Evolutionary conservation across 2,888 invertebrate genomes (phyloP), one percentile per base, ranked within the genome.

Genomic region (Melieria picta): DNA sequence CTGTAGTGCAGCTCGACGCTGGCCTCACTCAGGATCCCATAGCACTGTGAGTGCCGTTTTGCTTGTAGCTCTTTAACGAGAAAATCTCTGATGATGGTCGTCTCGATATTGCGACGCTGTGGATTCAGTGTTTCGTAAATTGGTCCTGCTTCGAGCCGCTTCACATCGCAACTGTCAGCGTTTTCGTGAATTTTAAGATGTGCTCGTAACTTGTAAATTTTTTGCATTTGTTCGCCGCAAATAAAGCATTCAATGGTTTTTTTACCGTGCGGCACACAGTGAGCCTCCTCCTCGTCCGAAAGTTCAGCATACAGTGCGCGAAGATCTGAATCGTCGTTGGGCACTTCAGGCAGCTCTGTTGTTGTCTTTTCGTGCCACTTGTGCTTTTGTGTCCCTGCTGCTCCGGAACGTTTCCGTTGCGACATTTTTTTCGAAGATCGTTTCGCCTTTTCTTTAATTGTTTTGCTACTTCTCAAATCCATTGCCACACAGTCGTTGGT

Each of bases 21-120:
- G 0, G 77, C 75, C 57, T 77, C 77, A 62, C 69, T 77, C 0
- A 77, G 75, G 30, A 77, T 77, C 52, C 75, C 76, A 57, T 77
- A 77, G 45, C 77, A 77, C 47, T 77, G 77, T 0, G 77, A 77
- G 52, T 77, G 75, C 11, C 77, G 75, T 50, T 77, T 77, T 13
- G 68, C 75, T 55, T 72, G 69, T 11, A 77, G 73, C 68, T 77
- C 77, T 62, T 74, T 13, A 0, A 68, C 46, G 7, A 77, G 56
- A n/a, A 77, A 77, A 11, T 77, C 73, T 7, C 65, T 65, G 5
- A 77, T 74, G 3, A 76, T 74, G 11, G 69, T 73, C 6, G 75
- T 71, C 13, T 77, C 76, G n/a, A 77, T 77, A n/a, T 76, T 77
- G 7, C 77, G 65, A 30, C 70, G 74, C 57, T 77, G 75, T 7